Conservation (phyloP, 1,140 invertebrate species). For the Antheraea pernyi region DNA sequence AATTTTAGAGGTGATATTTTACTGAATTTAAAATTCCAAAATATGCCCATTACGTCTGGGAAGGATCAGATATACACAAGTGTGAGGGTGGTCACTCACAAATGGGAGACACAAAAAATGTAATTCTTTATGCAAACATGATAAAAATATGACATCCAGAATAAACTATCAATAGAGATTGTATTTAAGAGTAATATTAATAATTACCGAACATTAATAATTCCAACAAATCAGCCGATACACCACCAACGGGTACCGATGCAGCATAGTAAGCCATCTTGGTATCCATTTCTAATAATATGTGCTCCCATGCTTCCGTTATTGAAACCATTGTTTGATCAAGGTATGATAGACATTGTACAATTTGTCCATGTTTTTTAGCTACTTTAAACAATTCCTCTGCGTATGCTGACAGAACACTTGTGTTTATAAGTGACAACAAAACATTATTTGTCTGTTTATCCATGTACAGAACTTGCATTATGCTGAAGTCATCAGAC, state of each 20-base stretch:
- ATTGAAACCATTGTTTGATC: conserved; percentile 90
- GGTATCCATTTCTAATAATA: conserved; percentile 95
- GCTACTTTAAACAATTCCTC: conserved; percentile 86
- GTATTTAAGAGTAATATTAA: conserved; percentile 11
- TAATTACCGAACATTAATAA: conserved; percentile 90
- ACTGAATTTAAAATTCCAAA: too few species aligned
- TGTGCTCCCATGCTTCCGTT: conserved; percentile 96
- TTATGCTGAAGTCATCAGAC: conserved; percentile 81
- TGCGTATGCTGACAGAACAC: conserved; percentile 83
- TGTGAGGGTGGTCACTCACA: too few species aligned
- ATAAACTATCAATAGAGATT: neutral
- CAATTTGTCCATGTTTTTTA: conserved; percentile 85
- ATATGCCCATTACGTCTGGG: too few species aligned
- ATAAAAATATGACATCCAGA: neutral
- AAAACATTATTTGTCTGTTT: conserved; percentile 75
- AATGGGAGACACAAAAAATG: too few species aligned
- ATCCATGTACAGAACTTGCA: conserved; percentile 80
- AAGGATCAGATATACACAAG: too few species aligned
- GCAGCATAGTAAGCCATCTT: conserved; percentile 94
- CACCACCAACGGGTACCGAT: conserved; percentile 86
- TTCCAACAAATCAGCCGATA: conserved; percentile 95
- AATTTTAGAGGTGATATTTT: too few species aligned
- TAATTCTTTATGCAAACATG: too few species aligned
- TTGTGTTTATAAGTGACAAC: conserved; percentile 82
- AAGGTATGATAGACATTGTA: conserved; percentile 84